These are phyloP conservation scores for Haliclystus octoradiatus DNA, from an alignment of 30 jellyfish, hydroid and myxozoan species.

Conservation along the genomic window DNA sequence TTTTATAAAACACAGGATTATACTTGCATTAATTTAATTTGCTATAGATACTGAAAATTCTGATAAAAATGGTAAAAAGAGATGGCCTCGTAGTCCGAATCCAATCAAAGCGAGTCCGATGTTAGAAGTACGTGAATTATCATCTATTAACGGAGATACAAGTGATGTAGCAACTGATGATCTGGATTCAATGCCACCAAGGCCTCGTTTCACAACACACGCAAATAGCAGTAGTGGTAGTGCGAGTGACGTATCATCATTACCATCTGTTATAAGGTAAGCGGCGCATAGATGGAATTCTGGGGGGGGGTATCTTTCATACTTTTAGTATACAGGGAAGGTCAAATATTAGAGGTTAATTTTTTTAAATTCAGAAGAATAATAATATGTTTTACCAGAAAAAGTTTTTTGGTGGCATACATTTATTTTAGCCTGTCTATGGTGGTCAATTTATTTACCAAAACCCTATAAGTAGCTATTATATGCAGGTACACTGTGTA, in stretches of 20 bases:
- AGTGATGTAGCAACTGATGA: constrained; percentile 54
- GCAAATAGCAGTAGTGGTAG: constrained; percentile 64
- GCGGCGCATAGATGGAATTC: too few relatives aligned
- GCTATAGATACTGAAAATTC: constrained; percentile 36
- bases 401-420: too few relatives aligned
- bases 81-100: constrained; percentile 24
- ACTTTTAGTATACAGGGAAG: too few relatives aligned
- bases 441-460: neutral
- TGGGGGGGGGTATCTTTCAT: too few relatives aligned
- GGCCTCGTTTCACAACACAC: constrained; percentile 18
- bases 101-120: neutral
- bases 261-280: constrained; percentile 71
- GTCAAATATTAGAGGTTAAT: too few relatives aligned
- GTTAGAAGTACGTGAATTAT: constrained; percentile 37
- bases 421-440: neutral
- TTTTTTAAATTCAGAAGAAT: too few relatives aligned
- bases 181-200: constrained; percentile 22
- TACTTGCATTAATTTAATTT: too few relatives aligned
- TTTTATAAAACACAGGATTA: too few relatives aligned
- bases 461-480: neutral
- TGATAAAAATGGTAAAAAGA: constrained; percentile 26
- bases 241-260: constrained; percentile 65
- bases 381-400: too few relatives aligned
- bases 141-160: constrained; percentile 31
- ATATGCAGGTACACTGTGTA: neutral